Base-by-base conservation (phyloP, 2,113 vertebrate species). In the Rhizomys pruinosus region DNA sequence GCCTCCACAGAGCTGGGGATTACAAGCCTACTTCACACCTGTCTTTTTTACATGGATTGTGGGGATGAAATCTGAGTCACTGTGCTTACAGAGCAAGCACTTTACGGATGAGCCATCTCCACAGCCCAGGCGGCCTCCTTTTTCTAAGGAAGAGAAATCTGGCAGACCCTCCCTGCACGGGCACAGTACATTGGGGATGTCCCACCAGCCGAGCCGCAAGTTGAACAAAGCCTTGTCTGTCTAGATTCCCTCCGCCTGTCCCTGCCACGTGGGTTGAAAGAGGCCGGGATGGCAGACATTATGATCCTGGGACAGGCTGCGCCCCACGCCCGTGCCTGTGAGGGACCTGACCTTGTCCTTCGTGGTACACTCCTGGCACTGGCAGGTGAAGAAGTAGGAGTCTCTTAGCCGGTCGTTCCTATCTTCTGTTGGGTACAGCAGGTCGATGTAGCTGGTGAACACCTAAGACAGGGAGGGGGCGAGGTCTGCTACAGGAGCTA, bases 381-480 rank as follows among this genome's bases (percentile, higher is more conserved):
- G 98, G 44, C 99, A 99, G n/a, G 96, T 99, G 64, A 99, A 99
- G 97, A 99, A 99, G 74, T 99, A 99, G 0, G 98, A 98, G 47
- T 99, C 99, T 95, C 98, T 98, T 73, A 99, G 96, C 87, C 99
- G 97, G 93, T 98, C 98, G 23, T 99, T 99, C 69, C 99, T 98
- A 86, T 99, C 99, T 72, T 99, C 99, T 37, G 99, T 99, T 29
- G 99, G 99, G 92, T 99, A 99, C 29, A 99, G 98, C 57, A 99
- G 98, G 95, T 99, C 99, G 86, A 99, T 99, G 93, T 99, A 99
- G 98, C 99, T 99, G 97, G 99, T 99, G 90, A 99, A 99, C 89
- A 99, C 97, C 99, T 99, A 73, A 1, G 66, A 37, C 3, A 12
- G 22, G 68, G 52, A 12, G 68, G 12, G 19, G 23, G 1, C 1